phyloP scores from a whole-genome alignment of 2,113 vertebrate species.

The Edolisoma coerulescens region DNA sequence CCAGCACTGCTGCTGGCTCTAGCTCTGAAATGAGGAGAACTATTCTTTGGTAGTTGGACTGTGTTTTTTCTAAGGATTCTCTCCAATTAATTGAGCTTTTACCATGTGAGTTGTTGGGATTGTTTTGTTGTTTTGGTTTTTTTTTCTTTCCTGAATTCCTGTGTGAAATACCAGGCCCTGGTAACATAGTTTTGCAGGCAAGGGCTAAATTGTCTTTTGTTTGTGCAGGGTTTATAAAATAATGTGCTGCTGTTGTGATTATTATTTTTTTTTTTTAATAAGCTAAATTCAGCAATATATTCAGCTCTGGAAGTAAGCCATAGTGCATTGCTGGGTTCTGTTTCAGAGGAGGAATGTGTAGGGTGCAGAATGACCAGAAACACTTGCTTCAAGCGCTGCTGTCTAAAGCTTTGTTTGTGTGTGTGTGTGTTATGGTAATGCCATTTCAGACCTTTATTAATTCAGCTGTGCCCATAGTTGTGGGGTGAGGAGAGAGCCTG shows the following conservation, averaged over 20 bases:
- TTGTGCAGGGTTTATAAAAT: slow-evolving; percentile 12
- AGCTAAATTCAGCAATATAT: slow-evolving; percentile 38
- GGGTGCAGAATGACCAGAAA: background rate
- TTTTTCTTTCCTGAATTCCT: background rate
- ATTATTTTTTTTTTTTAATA: background rate
- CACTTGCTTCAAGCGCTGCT: background rate
- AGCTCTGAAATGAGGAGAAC: background rate
- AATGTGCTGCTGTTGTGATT: slow-evolving; percentile 11
- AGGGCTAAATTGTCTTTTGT: background rate
- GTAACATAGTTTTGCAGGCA: background rate
- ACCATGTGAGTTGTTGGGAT: background rate
- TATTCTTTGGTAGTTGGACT: background rate
- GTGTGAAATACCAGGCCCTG: background rate
- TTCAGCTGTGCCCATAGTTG: background rate
- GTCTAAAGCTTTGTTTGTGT: slow-evolving; percentile 10
- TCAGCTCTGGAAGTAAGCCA: slow-evolving; percentile 57
- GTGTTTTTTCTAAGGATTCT: background rate
- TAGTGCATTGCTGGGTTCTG: background rate
- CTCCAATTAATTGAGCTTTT: background rate
- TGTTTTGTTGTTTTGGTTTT: background rate
- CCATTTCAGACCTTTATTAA: background rate
- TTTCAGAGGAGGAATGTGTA: background rate
- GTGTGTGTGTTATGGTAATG: background rate
- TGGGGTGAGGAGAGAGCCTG: background rate
- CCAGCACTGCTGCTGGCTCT: background rate